Conservation (phyloP, 2,797 vertebrate genomes). For the Tachyglossus aculeatus region DNA sequence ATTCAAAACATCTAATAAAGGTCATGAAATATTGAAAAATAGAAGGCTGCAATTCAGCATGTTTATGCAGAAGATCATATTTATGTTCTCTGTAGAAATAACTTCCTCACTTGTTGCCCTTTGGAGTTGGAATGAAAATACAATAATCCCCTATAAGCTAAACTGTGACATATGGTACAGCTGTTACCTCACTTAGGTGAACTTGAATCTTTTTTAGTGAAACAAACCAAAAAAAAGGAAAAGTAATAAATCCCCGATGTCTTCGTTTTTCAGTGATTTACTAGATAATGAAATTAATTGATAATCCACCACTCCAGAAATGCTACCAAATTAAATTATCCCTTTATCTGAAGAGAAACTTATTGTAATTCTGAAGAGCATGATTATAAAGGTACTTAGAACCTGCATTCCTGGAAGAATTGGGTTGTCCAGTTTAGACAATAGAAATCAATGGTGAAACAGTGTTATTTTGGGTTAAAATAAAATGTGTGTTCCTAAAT, state of each 20-base stretch:
- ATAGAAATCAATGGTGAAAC: neutral
- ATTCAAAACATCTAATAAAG: no score
- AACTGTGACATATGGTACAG: no score
- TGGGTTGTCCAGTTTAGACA: fast-evolving
- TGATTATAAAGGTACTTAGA: neutral
- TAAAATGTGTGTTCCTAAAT: neutral
- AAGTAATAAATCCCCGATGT: neutral
- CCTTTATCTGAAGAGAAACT: neutral
- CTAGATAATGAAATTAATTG: neutral
- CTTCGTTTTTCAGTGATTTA: neutral
- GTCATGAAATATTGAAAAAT: no score
- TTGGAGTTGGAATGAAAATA: no score
- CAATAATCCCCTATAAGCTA: no score
- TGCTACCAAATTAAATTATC: neutral
- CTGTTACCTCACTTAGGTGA: no score
- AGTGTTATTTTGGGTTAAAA: no score
- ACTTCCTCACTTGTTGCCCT: no score
- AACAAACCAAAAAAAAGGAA: fast-evolving
- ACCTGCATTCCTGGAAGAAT: neutral
- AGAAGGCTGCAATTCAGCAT: no score
- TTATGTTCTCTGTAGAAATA: no score
- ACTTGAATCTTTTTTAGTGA: neutral
- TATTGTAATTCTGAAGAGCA: neutral
- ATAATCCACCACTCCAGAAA: neutral
- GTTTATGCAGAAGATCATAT: no score